Percentiles rank a stretch among this genome's conserved stretches.
These are phyloP conservation scores for Zaprionus capensis DNA, from an alignment of 1,140 invertebrate genomes.

Conservation along the genomic window DNA sequence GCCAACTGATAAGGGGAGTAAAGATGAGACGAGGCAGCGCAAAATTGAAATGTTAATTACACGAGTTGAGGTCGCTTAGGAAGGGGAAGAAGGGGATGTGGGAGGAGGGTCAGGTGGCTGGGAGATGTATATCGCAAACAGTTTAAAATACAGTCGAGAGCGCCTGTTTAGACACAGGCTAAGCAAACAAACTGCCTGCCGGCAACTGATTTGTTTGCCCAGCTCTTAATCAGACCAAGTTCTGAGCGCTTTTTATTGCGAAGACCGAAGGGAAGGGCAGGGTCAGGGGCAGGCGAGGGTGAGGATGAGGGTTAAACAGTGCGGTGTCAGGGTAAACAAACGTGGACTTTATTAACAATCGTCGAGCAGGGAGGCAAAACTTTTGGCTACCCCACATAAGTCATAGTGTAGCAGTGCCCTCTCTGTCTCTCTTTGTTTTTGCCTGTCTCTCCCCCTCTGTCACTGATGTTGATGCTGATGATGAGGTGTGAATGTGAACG, in stretches of 20 bases:
- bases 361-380: not conserved
- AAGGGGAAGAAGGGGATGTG: not conserved
- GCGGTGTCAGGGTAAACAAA: slow-evolving; percentile 52
- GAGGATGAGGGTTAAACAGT: slow-evolving; percentile 55
- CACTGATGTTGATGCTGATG: slow-evolving; percentile 57
- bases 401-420: not conserved
- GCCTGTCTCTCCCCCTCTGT: not conserved
- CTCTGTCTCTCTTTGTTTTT: not conserved
- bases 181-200: slow-evolving; percentile 64
- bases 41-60: slow-evolving; percentile 84
- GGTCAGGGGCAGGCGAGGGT: slow-evolving; percentile 16
- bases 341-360: slow-evolving; percentile 47
- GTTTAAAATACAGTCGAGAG: slow-evolving; percentile 78
- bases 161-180: slow-evolving; percentile 75
- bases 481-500: slow-evolving; percentile 81
- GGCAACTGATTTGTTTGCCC: slow-evolving; percentile 71
- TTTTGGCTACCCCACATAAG: slow-evolving; percentile 22
- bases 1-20: slow-evolving; percentile 47
- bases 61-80: slow-evolving; percentile 17
- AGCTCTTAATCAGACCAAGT: slow-evolving; percentile 75
- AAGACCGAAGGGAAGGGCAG: slow-evolving; percentile 25
- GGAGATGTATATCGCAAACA: slow-evolving; percentile 57
- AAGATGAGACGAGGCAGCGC: slow-evolving; percentile 16
- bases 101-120: not conserved
- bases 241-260: slow-evolving; percentile 61